Evolutionary conservation across 2,797 vertebrate genomes (phyloP), one percentile per base, ranked within the genome.

Genomic region (Notolabrus celidotus): DNA sequence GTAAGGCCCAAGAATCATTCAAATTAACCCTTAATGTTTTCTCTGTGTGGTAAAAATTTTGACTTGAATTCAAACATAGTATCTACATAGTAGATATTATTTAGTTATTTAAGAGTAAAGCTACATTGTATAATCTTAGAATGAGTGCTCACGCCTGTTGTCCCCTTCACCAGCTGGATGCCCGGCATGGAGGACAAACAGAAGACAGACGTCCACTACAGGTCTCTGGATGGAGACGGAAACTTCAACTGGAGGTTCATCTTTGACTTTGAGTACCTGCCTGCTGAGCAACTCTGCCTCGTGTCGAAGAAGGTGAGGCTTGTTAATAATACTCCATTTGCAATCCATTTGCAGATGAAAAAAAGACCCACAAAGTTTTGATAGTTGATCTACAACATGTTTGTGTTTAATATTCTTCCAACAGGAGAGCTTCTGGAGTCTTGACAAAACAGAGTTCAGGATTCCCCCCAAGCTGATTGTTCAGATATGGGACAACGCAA

Each of bases 401-500:
- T 60, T 54, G 1, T 2, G 34, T 12, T 11, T 12, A n/a, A n/a
- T n/a, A n/a, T 36, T 16, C 20, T 0, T 57, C 0, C 84, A 82
- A 82, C 82, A 99, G 98, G 98, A 99, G 79, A 94, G 96, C 84
- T 99, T 99, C 69, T 99, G 98, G 98, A 99, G 94, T 88, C 95
- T 98, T 77, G 98, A 99, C 93, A 96, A 97, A 86, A 96, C 97
- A 0, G 98, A 99, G 90, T 97, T 97, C 83, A 95, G 97, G 90
- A 95, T 96, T 56, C 97, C 98, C 19, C 97, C 98, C 17, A 97
- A 95, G 82, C 80, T 99, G 67, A 94, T 96, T 50, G 86, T 99
- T 88, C 98, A 99, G 82, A 96, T 99, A 84, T 99, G 98, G 98
- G 98, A 99, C 82, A 99, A 99, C 63, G 98, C n/a, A n/a, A 99